phyloP scores from a whole-genome alignment of 2,113 vertebrate species.

The Petrocephalus zakoni region DNA sequence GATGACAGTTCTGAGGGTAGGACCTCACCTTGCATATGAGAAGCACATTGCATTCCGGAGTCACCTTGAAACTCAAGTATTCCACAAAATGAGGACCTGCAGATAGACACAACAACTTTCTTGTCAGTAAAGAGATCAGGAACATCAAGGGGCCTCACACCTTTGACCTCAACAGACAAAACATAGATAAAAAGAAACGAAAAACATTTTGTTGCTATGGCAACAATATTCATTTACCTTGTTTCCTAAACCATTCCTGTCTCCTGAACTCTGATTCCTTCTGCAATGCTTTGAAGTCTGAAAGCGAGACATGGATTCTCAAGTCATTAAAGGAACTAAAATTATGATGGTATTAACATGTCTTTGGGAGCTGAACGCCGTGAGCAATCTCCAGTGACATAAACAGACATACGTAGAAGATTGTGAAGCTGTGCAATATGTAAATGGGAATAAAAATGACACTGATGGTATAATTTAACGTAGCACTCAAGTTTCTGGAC shows the following conservation, averaged over 20 bases:
- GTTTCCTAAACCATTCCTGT: conserved; percentile 93
- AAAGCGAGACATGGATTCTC: conserved; percentile 13
- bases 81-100: conserved; percentile 96
- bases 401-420: neutral
- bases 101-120: conserved; percentile 29
- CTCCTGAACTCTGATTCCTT: conserved; percentile 91
- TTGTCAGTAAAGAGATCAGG: neutral
- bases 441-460: neutral
- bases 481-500: neutral
- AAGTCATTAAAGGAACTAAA: neutral
- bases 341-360: neutral
- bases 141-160: neutral
- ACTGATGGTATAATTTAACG: neutral
- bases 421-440: neutral
- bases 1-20: neutral
- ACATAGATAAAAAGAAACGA: neutral
- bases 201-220: neutral
- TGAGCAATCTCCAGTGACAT: neutral
- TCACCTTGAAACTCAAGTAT: conserved; percentile 87
- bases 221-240: conserved; percentile 68
- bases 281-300: conserved; percentile 88
- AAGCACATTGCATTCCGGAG: conserved; percentile 80
- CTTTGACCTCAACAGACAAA: neutral
- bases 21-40: conserved; percentile 85
- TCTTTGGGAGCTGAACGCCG: too few species aligned